Conservation (phyloP, 2,888 invertebrate species). For the Clivina fossor region DNA sequence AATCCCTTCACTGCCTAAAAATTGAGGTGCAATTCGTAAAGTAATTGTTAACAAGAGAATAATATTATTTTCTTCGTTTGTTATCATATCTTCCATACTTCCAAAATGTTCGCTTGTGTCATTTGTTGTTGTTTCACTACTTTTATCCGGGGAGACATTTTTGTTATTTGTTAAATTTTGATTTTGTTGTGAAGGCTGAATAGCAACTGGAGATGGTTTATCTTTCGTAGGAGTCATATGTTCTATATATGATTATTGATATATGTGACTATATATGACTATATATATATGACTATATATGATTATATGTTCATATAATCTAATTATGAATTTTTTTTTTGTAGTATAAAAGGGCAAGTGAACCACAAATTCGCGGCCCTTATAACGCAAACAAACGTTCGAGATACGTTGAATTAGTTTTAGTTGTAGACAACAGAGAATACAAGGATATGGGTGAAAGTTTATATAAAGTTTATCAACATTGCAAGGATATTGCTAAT, state of each 20-base stretch:
- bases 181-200: slow-evolving; percentile 52
- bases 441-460: slow-evolving; percentile 78
- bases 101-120: slow-evolving; percentile 49
- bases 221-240: slow-evolving; percentile 66
- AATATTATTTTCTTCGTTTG: slow-evolving; percentile 69
- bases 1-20: slow-evolving; percentile 64
- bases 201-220: slow-evolving; percentile 26
- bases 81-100: slow-evolving; percentile 65
- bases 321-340: too few species aligned
- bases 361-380: slow-evolving; percentile 72
- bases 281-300: too few species aligned
- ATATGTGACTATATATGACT: too few species aligned
- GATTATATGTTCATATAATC: too few species aligned
- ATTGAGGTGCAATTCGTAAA: slow-evolving; percentile 59
- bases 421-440: slow-evolving; percentile 86
- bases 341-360: slow-evolving; percentile 69
- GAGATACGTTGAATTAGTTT: slow-evolving; percentile 84
- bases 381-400: slow-evolving; percentile 84
- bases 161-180: slow-evolving; percentile 51
- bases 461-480: slow-evolving; percentile 70
- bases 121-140: slow-evolving; percentile 21
- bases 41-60: slow-evolving; percentile 63
- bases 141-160: slow-evolving; percentile 39
- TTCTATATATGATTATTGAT: too few species aligned
- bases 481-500: slow-evolving; percentile 92